phyloP scores from a whole-genome alignment of 2,797 vertebrate genomes.

The Eutrigla gurnardus region DNA sequence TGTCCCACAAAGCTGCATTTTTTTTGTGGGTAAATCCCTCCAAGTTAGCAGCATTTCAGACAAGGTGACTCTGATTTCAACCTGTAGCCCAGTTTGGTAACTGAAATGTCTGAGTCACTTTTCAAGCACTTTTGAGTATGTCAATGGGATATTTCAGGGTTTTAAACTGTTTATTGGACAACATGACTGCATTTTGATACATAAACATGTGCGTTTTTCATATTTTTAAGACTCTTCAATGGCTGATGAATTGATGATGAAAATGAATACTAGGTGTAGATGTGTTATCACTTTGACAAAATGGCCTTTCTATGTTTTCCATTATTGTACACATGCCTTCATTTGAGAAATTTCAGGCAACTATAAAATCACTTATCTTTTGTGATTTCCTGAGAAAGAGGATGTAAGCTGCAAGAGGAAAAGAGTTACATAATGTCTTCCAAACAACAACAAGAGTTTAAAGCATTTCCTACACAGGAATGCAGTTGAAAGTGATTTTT shows the following conservation, averaged over 20 bases:
- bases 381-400: slow-evolving; percentile 16
- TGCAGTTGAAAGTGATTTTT: not conserved
- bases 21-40: not conserved
- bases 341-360: not conserved
- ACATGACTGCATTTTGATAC: not conserved
- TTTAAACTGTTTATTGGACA: not conserved
- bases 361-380: not conserved
- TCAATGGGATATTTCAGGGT: not conserved
- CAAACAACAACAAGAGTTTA: not conserved
- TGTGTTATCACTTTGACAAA: not conserved
- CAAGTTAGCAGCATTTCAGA: not conserved
- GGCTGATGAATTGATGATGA: not conserved
- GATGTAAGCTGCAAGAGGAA: slow-evolving; percentile 4
- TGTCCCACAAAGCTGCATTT: not conserved
- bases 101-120: not conserved
- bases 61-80: not conserved
- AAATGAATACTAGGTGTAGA: not conserved
- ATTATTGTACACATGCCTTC: not conserved
- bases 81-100: not conserved
- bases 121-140: not conserved
- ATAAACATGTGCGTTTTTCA: not conserved
- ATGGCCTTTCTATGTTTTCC: not conserved
- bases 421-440: not conserved
- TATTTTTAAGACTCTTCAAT: not conserved
- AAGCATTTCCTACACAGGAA: not conserved